phyloP scores from a whole-genome alignment of 2,113 vertebrate species.

The Callipepla squamata region DNA sequence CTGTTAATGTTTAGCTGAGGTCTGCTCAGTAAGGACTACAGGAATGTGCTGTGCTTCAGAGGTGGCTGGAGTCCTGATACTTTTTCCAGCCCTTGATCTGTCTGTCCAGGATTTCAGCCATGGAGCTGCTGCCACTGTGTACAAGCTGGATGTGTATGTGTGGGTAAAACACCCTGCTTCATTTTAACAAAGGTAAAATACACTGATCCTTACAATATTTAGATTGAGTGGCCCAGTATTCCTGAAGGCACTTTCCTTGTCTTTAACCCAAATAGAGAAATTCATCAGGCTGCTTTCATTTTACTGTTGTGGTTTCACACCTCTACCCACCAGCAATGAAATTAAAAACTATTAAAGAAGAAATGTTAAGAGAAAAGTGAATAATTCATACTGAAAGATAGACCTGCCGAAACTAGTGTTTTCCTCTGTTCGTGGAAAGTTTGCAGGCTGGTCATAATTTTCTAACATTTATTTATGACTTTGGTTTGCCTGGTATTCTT shows the following conservation, averaged over 20 bases:
- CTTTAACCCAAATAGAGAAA: not conserved
- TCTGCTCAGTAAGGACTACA: not conserved
- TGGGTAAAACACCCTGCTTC: not conserved
- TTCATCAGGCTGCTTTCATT: not conserved
- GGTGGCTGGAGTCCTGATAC: not conserved
- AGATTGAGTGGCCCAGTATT: not conserved
- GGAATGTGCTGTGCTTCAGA: not conserved
- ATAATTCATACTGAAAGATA: slow-evolving; percentile 31
- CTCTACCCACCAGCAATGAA: not conserved
- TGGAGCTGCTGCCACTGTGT: not conserved
- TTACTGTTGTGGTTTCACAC: slow-evolving; percentile 21
- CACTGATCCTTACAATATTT: not conserved
- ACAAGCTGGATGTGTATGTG: accelerated
- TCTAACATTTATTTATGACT: slow-evolving; percentile 20
- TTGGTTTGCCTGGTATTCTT: not conserved
- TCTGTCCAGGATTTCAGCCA: not conserved
- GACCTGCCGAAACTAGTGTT: not conserved
- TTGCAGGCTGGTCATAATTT: not conserved
- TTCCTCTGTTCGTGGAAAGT: not conserved
- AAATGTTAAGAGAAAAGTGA: not conserved
- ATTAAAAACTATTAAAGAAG: slow-evolving; percentile 33
- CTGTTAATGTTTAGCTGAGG: not conserved
- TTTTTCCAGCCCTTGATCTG: not conserved
- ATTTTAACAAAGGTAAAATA: not conserved
- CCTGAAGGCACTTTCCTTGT: not conserved